Base-by-base conservation (phyloP, 1,140 invertebrate genomes). In the Physella acuta region DNA sequence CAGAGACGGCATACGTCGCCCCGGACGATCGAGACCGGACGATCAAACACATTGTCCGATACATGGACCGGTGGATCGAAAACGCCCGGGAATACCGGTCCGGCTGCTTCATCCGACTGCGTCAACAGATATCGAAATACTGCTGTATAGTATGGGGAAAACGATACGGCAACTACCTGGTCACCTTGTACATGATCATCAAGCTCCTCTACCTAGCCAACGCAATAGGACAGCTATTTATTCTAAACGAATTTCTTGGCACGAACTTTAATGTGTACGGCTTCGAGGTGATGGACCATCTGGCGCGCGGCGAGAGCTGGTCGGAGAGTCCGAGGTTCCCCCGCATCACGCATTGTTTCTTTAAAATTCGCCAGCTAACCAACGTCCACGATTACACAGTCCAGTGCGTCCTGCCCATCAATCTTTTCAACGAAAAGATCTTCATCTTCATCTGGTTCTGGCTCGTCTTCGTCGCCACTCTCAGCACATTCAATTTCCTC, bases 361-460 rank as follows among this genome's bases (percentile, higher is more conserved):
- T 82, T 66, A 75, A 76, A 61, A 81, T 82, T 59, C 78, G 81
- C 28, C 86, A 86, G 82, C 81, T 82, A 75, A 74, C 74, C 36
- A 78, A 78, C 65, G 74, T 83, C 20, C 84, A 85, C 72, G 71
- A 79, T 17, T 84, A 85, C 71, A 85, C 82, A 44, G 85, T 85
- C 62, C 87, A 87, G 73, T 88, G 87, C 79, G 87, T 87, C 24
- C 77, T 88, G 75, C 87, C 87, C 36, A 88, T 88, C 63, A 88
- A 88, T 75, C 80, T 88, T 34, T 88, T 88, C 78, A 88, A 88
- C 76, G 87, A 88, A 76, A 88, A 88, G 75, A 87, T 88, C 63
- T 88, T 87, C 74, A 84, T 88, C 68, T 86, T 88, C 75, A 82
- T 88, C 61, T 88, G 87, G 87, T 88, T 88, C 76, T 88, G 87